Conservation (phyloP, 2,888 invertebrate species). For the Netelia inedita region DNA sequence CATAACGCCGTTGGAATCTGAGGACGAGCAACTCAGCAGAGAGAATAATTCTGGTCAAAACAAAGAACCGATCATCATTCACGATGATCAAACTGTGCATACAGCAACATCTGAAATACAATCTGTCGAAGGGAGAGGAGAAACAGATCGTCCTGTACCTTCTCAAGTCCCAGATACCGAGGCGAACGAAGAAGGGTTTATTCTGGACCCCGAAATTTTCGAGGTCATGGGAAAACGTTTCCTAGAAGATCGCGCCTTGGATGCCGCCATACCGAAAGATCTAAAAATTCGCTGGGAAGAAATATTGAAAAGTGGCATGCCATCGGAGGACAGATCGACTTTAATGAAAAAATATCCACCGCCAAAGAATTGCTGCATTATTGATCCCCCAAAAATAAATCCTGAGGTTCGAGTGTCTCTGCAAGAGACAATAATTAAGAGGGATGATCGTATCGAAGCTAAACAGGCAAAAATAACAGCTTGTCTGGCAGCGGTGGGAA, state of each 20-base stretch:
- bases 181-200: background rate
- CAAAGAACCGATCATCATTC: background rate
- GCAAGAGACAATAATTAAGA: constrained; percentile 24
- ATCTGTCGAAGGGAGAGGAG: background rate
- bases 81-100: background rate
- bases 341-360: constrained; percentile 48
- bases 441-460: constrained; percentile 18
- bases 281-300: constrained; percentile 32
- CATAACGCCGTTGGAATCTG: background rate
- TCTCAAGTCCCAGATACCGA: background rate
- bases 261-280: constrained; percentile 23
- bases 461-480: constrained; percentile 18
- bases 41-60: background rate
- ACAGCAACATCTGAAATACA: background rate
- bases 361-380: constrained; percentile 44
- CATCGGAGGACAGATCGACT: constrained; percentile 36
- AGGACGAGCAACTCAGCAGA: background rate
- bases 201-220: constrained; percentile 39
- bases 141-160: background rate
- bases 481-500: constrained; percentile 33
- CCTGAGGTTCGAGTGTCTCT: constrained; percentile 25
- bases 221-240: constrained; percentile 44
- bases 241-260: constrained; percentile 27
- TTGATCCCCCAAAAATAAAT: constrained; percentile 38
- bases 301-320: constrained; percentile 24